Evolutionary conservation across 2,113 vertebrate genomes (phyloP), one percentile per base, ranked within the genome.

Genomic region (Hirundichthys speculiger): DNA sequence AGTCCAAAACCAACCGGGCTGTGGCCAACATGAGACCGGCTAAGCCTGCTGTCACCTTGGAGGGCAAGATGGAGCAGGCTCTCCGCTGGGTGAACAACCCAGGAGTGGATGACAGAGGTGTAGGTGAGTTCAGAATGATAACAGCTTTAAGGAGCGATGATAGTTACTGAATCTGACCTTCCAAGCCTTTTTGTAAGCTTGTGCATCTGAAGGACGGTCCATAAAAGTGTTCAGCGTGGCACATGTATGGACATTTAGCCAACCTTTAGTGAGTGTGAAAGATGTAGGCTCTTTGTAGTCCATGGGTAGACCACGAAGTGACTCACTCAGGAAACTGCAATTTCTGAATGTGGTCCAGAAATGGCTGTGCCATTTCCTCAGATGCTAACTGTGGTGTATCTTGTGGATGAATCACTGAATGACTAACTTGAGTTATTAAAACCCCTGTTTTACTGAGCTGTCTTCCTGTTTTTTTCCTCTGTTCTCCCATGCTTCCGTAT

Each of bases 31-130:
- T 95, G 40, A 93, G 96, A 56, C 98, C 98, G 0, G 91, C 95
- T 66, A 99, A 99, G 83, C 95, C 97, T 51, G 98, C 97, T 1
- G 93, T 99, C 41, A 97, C 96, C 65, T 81, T 99, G 64, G 97
- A 98, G 73, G 98, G 98, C 45, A 99, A 99, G 89, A 98, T 99
- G 77, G 98, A 99, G 64, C 98, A 98, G 86, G 98, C 97, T 10
- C 95, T 97, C 8, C 93, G 96, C 68, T 99, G 98, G 98, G 96
- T 95, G 65, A 96, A 95, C 85, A 98, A 96, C 61, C 97, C 97
- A 6, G 96, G 94, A 0, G 90, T 96, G 73, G 96, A 98, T 24
- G 98, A 99, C 85, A 93, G 95, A 43, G 98, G 98, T 76, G 94
- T 99, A 10, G 98, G 98, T 99, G 87, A 92, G 96, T 30, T 10